Evolutionary conservation across 2,113 vertebrate genomes (phyloP).

Genomic region (Pangasianodon gigas): DNA sequence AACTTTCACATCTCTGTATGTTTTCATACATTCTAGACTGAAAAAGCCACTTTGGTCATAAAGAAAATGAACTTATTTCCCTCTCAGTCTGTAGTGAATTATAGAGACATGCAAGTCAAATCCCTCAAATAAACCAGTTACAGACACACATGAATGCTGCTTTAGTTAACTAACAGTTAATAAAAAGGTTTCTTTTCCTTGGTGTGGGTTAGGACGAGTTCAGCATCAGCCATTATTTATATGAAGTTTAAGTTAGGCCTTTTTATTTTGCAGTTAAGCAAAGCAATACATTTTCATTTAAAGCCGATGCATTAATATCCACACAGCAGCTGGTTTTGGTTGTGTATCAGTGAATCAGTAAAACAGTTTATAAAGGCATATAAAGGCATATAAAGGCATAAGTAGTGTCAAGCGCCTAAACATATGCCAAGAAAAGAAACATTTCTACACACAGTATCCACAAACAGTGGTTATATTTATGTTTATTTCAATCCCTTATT

Average conservation of each 20-base stretch:
- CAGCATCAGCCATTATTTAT: not conserved
- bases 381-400: too few relatives aligned
- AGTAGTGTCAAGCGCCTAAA: not conserved
- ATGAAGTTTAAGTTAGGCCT: not conserved
- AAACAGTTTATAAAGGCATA: too few relatives aligned
- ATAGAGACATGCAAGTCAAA: not conserved
- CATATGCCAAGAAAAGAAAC: not conserved
- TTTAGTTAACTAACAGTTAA: not conserved
- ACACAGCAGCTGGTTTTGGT: not conserved
- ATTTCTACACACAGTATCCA: not conserved
- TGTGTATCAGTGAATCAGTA: not conserved
- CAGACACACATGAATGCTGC: not conserved
- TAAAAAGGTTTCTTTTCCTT: not conserved
- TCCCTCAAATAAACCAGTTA: not conserved
- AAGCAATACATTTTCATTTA: not conserved
- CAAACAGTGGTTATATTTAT: not conserved
- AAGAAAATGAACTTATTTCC: not conserved
- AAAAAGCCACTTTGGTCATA: not conserved
- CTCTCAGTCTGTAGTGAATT: not conserved
- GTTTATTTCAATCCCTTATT: not conserved
- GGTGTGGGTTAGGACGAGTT: not conserved
- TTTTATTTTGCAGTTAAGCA: not conserved
- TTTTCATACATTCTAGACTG: not conserved
- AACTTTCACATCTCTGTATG: not conserved
- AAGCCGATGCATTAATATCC: not conserved